Conservation (phyloP, 2,888 invertebrate species). For the Pollenia labialis region DNA sequence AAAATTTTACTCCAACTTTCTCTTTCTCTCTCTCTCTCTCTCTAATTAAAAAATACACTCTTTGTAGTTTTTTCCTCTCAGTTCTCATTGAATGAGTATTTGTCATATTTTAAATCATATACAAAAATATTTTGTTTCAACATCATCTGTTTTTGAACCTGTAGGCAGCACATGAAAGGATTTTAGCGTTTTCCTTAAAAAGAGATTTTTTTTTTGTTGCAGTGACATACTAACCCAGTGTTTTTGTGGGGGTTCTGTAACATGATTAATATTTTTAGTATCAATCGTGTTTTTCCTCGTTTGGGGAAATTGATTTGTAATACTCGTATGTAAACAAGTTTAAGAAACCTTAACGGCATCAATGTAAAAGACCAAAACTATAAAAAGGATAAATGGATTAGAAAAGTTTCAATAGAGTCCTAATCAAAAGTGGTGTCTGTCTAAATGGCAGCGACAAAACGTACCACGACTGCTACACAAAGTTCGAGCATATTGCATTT, state of each 20-base stretch:
- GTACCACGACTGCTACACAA: no score
- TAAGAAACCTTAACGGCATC: no score
- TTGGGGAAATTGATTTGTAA: no score
- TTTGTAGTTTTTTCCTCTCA: not conserved
- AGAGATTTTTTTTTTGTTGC: not conserved
- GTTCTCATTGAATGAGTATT: not conserved
- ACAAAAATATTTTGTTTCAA: not conserved
- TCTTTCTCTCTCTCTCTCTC: conserved; percentile 14
- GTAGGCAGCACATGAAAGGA: not conserved
- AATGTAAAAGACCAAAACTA: no score
- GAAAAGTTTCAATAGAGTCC: no score
- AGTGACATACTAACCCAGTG: conserved; percentile 48
- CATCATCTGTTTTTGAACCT: conserved; percentile 21
- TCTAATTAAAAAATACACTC: not conserved
- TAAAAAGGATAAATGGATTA: no score
- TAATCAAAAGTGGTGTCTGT: no score
- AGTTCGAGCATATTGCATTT: no score
- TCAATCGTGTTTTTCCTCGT: no score
- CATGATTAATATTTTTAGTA: not conserved
- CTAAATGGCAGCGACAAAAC: no score
- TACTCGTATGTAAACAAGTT: no score
- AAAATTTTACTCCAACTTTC: conserved; percentile 68
- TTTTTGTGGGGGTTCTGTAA: not conserved
- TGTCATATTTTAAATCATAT: not conserved
- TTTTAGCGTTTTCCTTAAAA: not conserved